Evolutionary conservation across 2,113 vertebrate genomes (phyloP), one percentile per base, ranked within the genome.

Genomic region (Phoxinus phoxinus): DNA sequence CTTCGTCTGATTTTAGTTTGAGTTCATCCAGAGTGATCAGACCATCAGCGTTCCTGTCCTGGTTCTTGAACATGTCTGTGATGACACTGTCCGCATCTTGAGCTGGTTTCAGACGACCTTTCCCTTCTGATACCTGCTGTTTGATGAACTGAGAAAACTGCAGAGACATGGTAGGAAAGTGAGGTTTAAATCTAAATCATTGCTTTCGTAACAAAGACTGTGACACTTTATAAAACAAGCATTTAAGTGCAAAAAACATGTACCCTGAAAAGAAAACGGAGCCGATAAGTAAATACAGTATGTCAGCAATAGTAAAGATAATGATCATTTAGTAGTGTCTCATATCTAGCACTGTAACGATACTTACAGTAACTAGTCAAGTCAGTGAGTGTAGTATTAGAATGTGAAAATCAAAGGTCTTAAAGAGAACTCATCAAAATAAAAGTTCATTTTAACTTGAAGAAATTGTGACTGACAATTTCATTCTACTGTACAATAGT

Each of bases 91-190:
- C 96, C 0, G 96, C 93, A 48, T 96, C 94, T 3, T 94, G 90
- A 61, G 96, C 94, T 0, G 98, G 98, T 91, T 96, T 93, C 74
- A 97, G 94, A 1, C 96, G 97, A 6, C 98, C 98, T 86, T 96
- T 98, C 44, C 96, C 97, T 82, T 97, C 96, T 0, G 87, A 90
- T 84, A 97, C 95, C 91, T 99, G 98, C 67, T 91, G 89, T 91
- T 95, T 96, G 92, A 99, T 97, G 93, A 98, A 99, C 86, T 94
- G 90, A n/a, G 94, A 95, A 87, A 99, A 99, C 98, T 99, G 44
- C 35, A 89, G 32, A 79, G 2, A 58, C 17, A 51, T 19, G 44
- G 58, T 23, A 84, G 17, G 3, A 35, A 53, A 44, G 37, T 8
- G 15, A 61, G 3, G 23, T 17, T 48, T 35, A 71, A 32, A 69